Evolutionary conservation across 2,888 invertebrate genomes (phyloP).

Genomic region (Macrophya alboannulata): DNA sequence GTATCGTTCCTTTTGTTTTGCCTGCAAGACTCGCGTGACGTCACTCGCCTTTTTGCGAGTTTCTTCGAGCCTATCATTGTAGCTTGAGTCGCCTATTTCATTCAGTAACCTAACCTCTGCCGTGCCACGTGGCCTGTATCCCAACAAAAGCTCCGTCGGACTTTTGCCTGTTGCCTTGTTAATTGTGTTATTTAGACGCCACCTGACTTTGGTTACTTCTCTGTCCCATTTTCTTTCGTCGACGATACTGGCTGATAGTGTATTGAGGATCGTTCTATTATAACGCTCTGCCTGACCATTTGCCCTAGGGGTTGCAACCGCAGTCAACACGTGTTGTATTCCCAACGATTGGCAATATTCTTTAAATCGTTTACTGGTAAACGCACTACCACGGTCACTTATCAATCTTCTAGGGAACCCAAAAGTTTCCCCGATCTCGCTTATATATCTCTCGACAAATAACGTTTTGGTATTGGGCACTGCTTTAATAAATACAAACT

Average conservation of each 20-base stretch:
- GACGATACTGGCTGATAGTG: slow-evolving; percentile 62
- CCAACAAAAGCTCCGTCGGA: slow-evolving; percentile 60
- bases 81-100: slow-evolving; percentile 38
- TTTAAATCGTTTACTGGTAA: slow-evolving; percentile 58
- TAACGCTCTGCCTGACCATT: no score
- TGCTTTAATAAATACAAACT: slow-evolving; percentile 53
- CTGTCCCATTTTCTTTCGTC: slow-evolving; percentile 64
- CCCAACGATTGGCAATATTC: slow-evolving; percentile 54
- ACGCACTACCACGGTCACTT: slow-evolving; percentile 58
- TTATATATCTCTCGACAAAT: slow-evolving; percentile 48
- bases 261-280: slow-evolving; percentile 57
- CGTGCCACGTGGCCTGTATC: slow-evolving; percentile 17
- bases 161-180: slow-evolving; percentile 62
- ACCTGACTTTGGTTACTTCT: slow-evolving; percentile 62
- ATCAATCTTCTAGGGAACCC: neutral
- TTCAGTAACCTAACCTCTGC: slow-evolving; percentile 44
- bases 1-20: slow-evolving; percentile 51
- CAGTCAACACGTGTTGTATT: slow-evolving; percentile 59
- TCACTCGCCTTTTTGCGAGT: neutral
- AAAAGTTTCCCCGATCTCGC: neutral
- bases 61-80: slow-evolving; percentile 17
- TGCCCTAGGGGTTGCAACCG: no score
- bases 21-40: slow-evolving; percentile 38
- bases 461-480: slow-evolving; percentile 55
- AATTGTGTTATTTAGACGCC: slow-evolving; percentile 64